Evolutionary conservation across 2,888 invertebrate species (phyloP).

Genomic region (Margaritifera margaritifera): DNA sequence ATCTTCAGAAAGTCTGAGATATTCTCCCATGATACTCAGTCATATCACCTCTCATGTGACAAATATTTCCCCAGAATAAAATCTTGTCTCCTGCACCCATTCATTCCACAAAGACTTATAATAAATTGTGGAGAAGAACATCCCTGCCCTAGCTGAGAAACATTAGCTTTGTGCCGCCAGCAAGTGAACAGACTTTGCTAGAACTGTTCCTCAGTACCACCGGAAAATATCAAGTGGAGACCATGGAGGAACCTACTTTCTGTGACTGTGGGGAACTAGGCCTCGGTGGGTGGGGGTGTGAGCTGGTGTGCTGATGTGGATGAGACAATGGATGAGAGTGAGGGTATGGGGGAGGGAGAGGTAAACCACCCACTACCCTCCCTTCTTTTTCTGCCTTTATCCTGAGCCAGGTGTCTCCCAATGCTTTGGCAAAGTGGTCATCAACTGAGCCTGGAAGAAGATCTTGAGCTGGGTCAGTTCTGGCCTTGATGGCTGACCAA

Average conservation of each 20-base stretch:
- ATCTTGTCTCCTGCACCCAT: no score
- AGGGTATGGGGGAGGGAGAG: constrained; percentile 29
- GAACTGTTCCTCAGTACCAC: no score
- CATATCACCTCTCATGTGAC: no score
- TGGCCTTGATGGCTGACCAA: constrained; percentile 76
- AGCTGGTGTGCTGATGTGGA: constrained; percentile 20
- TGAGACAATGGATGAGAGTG: constrained; percentile 20
- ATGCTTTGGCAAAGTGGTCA: constrained; percentile 93
- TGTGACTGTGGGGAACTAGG: constrained; percentile 33
- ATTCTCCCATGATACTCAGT: no score
- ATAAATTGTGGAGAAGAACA: no score
- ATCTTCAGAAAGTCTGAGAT: no score
- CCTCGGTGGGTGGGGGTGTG: constrained; percentile 26
- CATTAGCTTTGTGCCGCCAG: no score
- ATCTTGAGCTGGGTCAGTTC: constrained; percentile 49
- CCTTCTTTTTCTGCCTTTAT: constrained; percentile 65
- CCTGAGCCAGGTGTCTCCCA: constrained; percentile 83
- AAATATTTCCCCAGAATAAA: no score
- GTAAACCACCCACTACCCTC: constrained; percentile 14
- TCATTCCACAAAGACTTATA: no score
- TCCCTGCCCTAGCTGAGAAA: no score
- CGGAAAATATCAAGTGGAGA: constrained; percentile 38
- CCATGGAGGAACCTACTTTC: constrained; percentile 37
- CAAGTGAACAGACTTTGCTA: no score
- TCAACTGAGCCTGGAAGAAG: constrained; percentile 78